Base-by-base conservation (phyloP, 2,797 vertebrate genomes). In the Miichthys miiuy region DNA sequence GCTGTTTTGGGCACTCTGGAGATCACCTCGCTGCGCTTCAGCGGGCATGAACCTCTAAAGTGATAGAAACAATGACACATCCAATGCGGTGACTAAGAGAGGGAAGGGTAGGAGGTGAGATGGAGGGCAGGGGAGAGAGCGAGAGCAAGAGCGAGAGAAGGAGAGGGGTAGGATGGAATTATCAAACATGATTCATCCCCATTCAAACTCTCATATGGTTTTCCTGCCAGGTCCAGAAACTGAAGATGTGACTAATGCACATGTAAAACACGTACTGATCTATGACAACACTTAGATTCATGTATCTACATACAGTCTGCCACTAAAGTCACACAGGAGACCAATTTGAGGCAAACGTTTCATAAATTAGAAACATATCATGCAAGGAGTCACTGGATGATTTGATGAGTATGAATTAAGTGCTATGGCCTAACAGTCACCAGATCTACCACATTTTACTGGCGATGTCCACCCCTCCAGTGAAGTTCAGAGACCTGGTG, bases 1-100 rank as follows among this genome's bases (percentile, higher is more conserved):
- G 94, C 88, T 84, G 93, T 89, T 93, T 86, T 93, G 95, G 61
- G 91, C 91, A 94, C 92, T 93, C 93, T 92, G 93, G 95, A 96
- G 96, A 96, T 96, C 93, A 91, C 90, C 92, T 94, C 94, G 96
- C 95, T 96, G 95, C 93, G 96, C 96, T 96, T 93, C 95, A 96
- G 93, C 92, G 90, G 95, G 95, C 96, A 96, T 96, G 95, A 97
- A 96, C 96, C 94, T 95, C 95, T 83, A 92, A 91, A 94, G 87
- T 84, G 92, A 93, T 91, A 96, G 93, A 97, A 98, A 97, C 94
- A 95, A 96, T 97, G 96, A 96, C 94, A 95, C 94, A 95, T 94
- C 87, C 83, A 75, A 68, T 51, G 71, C 42, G 25, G 93, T 95
- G 94, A 96, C 94, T 95, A 95, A 95, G 91, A 91, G 90, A 89